Base-by-base conservation (phyloP, 2,113 vertebrate genomes). In the Arvicanthis niloticus region DNA sequence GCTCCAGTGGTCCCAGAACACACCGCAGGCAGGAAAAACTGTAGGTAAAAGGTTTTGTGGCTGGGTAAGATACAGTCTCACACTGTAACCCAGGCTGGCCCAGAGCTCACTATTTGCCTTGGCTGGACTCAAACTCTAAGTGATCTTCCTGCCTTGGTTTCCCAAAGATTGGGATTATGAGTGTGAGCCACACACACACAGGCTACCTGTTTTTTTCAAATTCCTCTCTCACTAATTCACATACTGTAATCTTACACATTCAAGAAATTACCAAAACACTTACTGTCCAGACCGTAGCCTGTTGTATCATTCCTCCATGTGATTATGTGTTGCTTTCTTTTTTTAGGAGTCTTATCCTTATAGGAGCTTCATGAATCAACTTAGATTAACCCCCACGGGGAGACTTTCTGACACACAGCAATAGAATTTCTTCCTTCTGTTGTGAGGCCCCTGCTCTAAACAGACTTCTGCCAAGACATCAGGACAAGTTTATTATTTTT, bases 401-500 rank as follows among this genome's bases (percentile, higher is more conserved):
- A 92, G 95, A 24, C 60, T 87, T 82, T 65, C 72, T 96, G 77
- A 67, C 19, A 68, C 31, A 78, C 16, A 78, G 4, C 80, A 93
- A 53, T 70, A 65, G 26, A 85, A 88, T 95, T 75, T 80, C 16
- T 88, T 92, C 81, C 60, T 91, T 51, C 62, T 56, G 22, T 62
- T 60, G 4, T 89, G 93, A 91, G 75, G 31, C 19, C 72, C 29
- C 53, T 90, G 68, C 17, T 89, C 40, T 86, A 91, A 95, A 82
- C 31, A 93, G 67, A 67, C 87, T 62, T 94, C 76, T 95, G 92
- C 37, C 45, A 82, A 96, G 68, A 31, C 37, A 72, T 84, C 37
- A 62, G 51, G 22, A 88, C 56, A 67, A 42, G 76, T 85, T 96
- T 93, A 87, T 88, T 89, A 77, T 75, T 53, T 29, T 96, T 88